Percentiles rank a stretch among this genome's conserved stretches.
Conservation (phyloP, 1,140 invertebrate genomes). For the Diachasmimorpha longicaudata region DNA sequence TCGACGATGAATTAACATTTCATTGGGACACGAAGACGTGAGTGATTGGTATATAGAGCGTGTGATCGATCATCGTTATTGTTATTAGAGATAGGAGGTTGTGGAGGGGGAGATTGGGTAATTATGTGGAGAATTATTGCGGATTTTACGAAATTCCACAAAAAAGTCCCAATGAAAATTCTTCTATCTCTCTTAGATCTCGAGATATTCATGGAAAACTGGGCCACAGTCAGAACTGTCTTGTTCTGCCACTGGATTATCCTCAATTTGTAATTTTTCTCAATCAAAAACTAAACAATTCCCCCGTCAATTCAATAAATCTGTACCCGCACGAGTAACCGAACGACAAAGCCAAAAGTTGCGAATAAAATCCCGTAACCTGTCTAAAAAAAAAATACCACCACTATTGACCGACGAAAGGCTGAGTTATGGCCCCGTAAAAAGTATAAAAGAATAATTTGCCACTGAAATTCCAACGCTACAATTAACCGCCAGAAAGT, state of each 20-base stretch:
- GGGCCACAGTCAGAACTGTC: no score
- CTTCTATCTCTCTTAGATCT: no score
- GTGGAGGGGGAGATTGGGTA: neutral
- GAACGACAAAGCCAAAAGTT: no score
- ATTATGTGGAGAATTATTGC: no score
- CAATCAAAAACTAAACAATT: neutral
- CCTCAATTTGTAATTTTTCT: no score
- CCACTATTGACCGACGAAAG: neutral
- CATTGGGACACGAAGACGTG: neutral
- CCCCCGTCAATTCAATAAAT: neutral
- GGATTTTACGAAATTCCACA: no score
- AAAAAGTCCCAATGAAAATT: no score
- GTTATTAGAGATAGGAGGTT: no score
- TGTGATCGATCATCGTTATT: conserved; percentile 21
- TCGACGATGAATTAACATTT: neutral
- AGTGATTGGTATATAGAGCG: neutral
- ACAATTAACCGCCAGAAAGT: conserved; percentile 36
- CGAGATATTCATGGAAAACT: no score
- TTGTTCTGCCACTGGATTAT: no score
- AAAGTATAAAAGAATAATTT: conserved; percentile 36
- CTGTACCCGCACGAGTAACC: no score
- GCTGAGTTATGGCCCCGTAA: neutral
- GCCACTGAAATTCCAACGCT: conserved; percentile 34
- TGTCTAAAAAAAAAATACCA: neutral
- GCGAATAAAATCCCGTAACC: neutral